Conservation (phyloP, 1,140 invertebrate species). For the Papilio machaon region DNA sequence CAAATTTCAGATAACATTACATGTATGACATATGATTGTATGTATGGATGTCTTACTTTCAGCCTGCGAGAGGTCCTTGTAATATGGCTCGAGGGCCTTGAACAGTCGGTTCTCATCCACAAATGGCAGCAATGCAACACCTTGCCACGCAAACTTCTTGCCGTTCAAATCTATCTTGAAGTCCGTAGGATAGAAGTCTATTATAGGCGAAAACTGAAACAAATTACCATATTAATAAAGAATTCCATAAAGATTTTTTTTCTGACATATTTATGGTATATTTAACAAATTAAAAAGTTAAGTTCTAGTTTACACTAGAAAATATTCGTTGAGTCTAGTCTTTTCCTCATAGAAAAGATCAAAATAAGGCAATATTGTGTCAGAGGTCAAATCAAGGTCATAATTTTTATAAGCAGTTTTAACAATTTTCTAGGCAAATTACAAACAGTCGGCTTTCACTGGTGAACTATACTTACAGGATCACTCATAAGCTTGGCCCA, state of each 20-base stretch:
- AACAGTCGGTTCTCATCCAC: conserved; percentile 97
- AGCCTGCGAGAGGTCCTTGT: conserved; percentile 89
- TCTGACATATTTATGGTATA: no score
- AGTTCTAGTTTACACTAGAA: no score
- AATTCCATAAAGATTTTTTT: background rate
- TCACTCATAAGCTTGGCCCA: conserved; percentile 98
- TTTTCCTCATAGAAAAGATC: no score
- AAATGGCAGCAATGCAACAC: conserved; percentile 98
- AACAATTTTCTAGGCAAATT: no score
- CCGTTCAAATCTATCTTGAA: conserved; percentile 99
- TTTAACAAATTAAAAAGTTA: no score
- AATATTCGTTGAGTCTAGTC: no score
- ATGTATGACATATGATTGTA: background rate
- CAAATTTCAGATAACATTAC: no score
- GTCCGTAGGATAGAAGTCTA: conserved; percentile 99
- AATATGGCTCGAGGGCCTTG: conserved; percentile 92
- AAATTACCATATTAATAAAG: conserved; percentile 49
- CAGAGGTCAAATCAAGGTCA: no score
- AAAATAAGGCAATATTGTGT: no score
- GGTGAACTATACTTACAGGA: conserved; percentile 85
- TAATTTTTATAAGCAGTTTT: no score
- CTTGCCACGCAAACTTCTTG: conserved; percentile 99
- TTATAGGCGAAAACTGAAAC: conserved; percentile 93
- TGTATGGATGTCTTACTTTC: conserved; percentile 84
- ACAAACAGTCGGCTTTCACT: no score